phyloP scores from a whole-genome alignment of 2,888 invertebrate genomes.

The Catotricha subobsoleta region DNA sequence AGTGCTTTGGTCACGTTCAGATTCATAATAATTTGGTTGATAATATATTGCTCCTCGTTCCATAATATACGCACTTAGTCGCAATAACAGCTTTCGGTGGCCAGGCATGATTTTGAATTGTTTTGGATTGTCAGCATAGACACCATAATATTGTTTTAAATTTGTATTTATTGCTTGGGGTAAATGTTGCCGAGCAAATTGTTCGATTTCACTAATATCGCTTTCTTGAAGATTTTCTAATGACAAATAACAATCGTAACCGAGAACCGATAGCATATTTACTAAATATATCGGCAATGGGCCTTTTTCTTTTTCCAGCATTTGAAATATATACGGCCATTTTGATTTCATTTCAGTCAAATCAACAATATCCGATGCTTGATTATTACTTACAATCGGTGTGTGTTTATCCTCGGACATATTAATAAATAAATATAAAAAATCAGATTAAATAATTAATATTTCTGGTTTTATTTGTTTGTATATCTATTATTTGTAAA shows the following conservation, averaged over 20 bases:
- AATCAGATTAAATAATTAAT: no score
- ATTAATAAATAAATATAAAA: no score
- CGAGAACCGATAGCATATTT: neutral
- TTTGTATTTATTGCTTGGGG: neutral
- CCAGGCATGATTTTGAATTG: neutral
- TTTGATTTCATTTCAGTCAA: no score
- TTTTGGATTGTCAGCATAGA: neutral
- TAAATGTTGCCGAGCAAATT: neutral
- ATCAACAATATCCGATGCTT: no score
- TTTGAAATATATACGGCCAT: neutral
- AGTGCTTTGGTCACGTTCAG: neutral
- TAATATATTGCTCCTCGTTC: neutral
- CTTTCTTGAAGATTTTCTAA: neutral
- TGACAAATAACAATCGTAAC: neutral
- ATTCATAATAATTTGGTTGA: neutral
- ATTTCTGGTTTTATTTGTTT: no score
- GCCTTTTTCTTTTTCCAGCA: neutral
- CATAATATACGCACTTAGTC: neutral
- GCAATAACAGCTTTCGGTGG: neutral
- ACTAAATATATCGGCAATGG: neutral
- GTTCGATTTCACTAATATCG: neutral
- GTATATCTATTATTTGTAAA: no score
- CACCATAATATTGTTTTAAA: neutral
- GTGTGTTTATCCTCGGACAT: no score
- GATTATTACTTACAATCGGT: no score